Percentiles rank a stretch among this genome's conserved stretches.
Evolutionary conservation across 2,797 vertebrate species (phyloP).

Genomic region (Chromobotia macracanthus): DNA sequence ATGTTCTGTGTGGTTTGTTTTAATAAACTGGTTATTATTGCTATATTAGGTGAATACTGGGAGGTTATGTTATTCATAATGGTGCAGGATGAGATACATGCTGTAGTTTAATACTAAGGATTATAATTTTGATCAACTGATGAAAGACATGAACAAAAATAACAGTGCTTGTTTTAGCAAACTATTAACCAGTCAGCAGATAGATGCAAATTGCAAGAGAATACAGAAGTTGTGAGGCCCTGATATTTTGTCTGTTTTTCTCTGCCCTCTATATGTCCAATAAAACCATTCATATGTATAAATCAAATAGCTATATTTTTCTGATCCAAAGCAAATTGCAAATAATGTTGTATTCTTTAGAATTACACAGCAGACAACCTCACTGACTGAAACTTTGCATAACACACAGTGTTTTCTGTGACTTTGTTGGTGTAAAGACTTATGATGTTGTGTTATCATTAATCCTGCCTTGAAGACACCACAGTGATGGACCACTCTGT

Average conservation of each 20-base stretch:
- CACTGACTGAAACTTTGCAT: conserved; percentile 41
- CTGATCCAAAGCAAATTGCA: not conserved
- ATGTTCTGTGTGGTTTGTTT: not conserved
- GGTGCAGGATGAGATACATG: no score
- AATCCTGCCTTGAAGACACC: conserved; percentile 9
- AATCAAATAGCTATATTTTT: not conserved
- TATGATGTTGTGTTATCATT: conserved; percentile 25
- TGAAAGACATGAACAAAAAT: no score
- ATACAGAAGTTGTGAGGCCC: not conserved
- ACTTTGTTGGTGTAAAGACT: conserved; percentile 17
- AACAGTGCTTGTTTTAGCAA: no score
- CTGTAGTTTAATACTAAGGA: no score
- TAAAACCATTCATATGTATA: not conserved
- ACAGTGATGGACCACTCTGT: conserved; percentile 15
- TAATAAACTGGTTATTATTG: no score
- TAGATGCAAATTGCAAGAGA: not conserved
- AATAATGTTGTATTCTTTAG: conserved; percentile 33
- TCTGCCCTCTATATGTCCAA: not conserved
- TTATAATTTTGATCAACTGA: no score
- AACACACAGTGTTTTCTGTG: conserved; percentile 22
- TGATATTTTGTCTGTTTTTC: not conserved
- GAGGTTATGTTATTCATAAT: not conserved
- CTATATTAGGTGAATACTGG: not conserved
- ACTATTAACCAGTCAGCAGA: no score
- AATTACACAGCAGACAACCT: conserved; percentile 52